Percentiles rank a stretch among this genome's conserved stretches.
Conservation (phyloP, 2,113 vertebrate genomes). For the Cebidichthys violaceus region DNA sequence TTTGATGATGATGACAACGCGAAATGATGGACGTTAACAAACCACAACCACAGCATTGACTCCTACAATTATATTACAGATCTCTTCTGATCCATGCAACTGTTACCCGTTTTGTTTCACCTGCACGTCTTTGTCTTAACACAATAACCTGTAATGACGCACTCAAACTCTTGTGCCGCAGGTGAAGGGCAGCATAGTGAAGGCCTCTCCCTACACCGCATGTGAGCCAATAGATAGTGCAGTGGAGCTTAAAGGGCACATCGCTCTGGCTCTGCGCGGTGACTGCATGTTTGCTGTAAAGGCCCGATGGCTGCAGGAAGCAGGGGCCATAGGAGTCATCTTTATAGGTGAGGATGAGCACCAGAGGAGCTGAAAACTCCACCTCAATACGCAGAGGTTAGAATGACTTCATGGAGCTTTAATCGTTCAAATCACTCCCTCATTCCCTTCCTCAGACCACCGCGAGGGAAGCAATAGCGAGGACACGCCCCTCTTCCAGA, state of each 20-base stretch:
- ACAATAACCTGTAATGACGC: neutral
- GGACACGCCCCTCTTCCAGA: conserved; percentile 86
- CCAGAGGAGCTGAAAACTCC: neutral
- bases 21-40: neutral
- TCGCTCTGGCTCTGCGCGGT: conserved; percentile 83
- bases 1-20: neutral
- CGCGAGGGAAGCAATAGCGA: conserved; percentile 83
- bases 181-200: conserved; percentile 84
- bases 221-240: conserved; percentile 81
- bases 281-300: conserved; percentile 88
- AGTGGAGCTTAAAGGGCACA: conserved; percentile 72
- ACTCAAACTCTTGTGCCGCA: conserved; percentile 36
- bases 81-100: neutral
- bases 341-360: conserved; percentile 80
- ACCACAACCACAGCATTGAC: neutral
- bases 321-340: conserved; percentile 83
- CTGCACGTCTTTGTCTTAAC: neutral
- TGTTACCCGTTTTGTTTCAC: neutral
- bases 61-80: neutral
- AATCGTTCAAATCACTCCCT: neutral
- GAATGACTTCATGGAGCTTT: neutral
- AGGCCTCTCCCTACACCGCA: conserved; percentile 82
- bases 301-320: conserved; percentile 83
- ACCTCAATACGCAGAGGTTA: neutral
- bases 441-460: conserved; percentile 76